Evolutionary conservation across 1,140 invertebrate genomes (phyloP), one percentile per base, ranked within the genome.

Genomic region (Nasonia giraulti): DNA sequence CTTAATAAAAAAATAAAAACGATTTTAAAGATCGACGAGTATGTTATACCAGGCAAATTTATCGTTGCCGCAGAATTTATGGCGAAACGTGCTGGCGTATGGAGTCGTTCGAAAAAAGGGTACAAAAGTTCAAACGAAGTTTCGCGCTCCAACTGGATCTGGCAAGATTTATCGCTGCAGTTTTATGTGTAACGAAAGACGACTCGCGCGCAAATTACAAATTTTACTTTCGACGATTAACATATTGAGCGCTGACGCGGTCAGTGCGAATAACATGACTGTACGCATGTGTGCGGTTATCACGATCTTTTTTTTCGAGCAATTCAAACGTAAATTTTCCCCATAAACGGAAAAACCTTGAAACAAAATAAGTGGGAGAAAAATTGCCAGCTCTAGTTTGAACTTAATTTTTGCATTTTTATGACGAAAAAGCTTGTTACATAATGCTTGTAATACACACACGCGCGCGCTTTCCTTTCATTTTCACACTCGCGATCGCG

Each of bases 41-140:
- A 37, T 37, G 33, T 78, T 6, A 37, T 73, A 73, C 37, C 44
- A 66, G 0, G 33, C 17, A 40, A 81, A 77, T 82, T 66, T 85
- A 78, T 81, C 47, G 40, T 82, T 82, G 73, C 40, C 31, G 11
- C 66, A 20, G n/a, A 79, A 78, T 84, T 27, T 82, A 81, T 78
- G 75, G 66, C 86, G 80, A 86, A 86, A 84, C 37, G 80, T 86
- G 78, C 47, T 82, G n/a, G 47, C 7, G 66, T 82, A 68, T 80
- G 71, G 62, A 68, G 69, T 75, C 40, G 40, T 77, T 66, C 31
- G 74, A 55, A 79, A 55, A 37, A 84, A 23, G 69, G 47, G 17
- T 47, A 37, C 44, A 83, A 83, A 83, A 71, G 27, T 33, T 33
- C 20, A 10, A 75, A 44, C 74, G 4, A 73, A 73, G 31, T 37